phyloP scores from a whole-genome alignment of 2,113 vertebrate genomes.

The Heloderma charlesbogerti region DNA sequence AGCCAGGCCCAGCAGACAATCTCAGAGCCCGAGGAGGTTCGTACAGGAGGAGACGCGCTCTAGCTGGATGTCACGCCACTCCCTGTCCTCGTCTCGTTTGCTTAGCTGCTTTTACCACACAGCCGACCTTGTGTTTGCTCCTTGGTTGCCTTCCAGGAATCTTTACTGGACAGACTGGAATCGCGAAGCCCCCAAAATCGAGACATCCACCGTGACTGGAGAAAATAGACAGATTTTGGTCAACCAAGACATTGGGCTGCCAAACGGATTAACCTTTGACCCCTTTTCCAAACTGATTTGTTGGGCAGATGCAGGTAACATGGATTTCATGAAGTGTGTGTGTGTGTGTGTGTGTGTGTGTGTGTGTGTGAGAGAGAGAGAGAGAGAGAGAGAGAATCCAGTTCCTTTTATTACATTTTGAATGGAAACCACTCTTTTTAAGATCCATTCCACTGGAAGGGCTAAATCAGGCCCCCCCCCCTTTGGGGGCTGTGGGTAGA shows the following conservation, averaged over 20 bases:
- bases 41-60: background rate
- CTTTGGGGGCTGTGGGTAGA: too few relatives aligned
- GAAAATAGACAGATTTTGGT: conserved; percentile 89
- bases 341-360: background rate
- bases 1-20: background rate
- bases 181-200: conserved; percentile 96
- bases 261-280: conserved; percentile 92
- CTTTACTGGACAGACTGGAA: conserved; percentile 99
- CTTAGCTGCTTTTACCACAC: background rate
- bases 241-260: conserved; percentile 89
- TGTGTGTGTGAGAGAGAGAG: background rate
- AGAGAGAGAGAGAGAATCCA: background rate
- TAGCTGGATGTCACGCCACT: background rate
- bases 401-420: background rate
- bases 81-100: background rate
- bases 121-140: background rate
- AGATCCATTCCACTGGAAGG: background rate
- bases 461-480: too few relatives aligned
- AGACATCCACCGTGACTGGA: conserved; percentile 87
- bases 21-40: background rate
- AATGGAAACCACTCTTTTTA: background rate
- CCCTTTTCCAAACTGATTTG: conserved; percentile 86
- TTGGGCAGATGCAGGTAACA: conserved; percentile 95
- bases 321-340: background rate
- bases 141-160: conserved; percentile 76